Percentiles rank a stretch among this genome's conserved stretches.
Conservation (phyloP, 1,140 invertebrate species). For the Drosophila kurseongensis region DNA sequence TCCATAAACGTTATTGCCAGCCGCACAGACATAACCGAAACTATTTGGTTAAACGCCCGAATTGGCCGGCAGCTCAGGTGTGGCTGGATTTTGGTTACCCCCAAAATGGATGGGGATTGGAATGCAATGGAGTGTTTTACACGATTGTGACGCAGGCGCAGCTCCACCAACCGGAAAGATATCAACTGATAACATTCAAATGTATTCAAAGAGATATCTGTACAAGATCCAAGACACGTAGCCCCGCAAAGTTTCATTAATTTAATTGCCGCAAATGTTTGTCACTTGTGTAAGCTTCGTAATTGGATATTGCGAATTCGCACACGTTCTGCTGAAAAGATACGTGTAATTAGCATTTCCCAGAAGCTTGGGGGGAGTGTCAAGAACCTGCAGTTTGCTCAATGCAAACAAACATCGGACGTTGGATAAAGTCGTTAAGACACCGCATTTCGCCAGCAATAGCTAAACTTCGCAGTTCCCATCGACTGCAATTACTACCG, state of each 20-base stretch:
- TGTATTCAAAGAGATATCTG: slow-evolving; percentile 11
- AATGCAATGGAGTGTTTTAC: not conserved
- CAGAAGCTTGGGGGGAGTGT: slow-evolving; percentile 15
- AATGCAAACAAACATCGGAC: slow-evolving; percentile 37
- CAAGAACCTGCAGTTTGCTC: slow-evolving; percentile 40
- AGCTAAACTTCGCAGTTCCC: slow-evolving; percentile 38
- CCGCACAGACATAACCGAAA: slow-evolving; percentile 38
- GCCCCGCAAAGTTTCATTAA: slow-evolving; percentile 48
- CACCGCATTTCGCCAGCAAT: slow-evolving; percentile 29
- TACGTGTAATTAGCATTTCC: slow-evolving; percentile 59
- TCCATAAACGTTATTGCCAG: slow-evolving; percentile 57
- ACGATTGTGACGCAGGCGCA: slow-evolving; percentile 58
- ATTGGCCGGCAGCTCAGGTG: slow-evolving; percentile 39
- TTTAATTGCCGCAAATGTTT: slow-evolving; percentile 77
- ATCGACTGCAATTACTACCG: slow-evolving; percentile 42
- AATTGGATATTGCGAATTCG: slow-evolving; percentile 67
- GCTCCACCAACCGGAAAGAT: slow-evolving; percentile 39
- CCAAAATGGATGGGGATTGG: not conserved
- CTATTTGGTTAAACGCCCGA: slow-evolving; percentile 61
- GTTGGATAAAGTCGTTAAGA: slow-evolving; percentile 52
- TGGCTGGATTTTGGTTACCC: not conserved
- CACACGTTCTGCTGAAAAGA: slow-evolving; percentile 53
- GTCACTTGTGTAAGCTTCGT: slow-evolving; percentile 58
- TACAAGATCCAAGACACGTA: slow-evolving; percentile 59
- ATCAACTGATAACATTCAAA: slow-evolving; percentile 40